Evolutionary conservation across 2,888 invertebrate species (phyloP).

Genomic region (Brachylomia viminalis): DNA sequence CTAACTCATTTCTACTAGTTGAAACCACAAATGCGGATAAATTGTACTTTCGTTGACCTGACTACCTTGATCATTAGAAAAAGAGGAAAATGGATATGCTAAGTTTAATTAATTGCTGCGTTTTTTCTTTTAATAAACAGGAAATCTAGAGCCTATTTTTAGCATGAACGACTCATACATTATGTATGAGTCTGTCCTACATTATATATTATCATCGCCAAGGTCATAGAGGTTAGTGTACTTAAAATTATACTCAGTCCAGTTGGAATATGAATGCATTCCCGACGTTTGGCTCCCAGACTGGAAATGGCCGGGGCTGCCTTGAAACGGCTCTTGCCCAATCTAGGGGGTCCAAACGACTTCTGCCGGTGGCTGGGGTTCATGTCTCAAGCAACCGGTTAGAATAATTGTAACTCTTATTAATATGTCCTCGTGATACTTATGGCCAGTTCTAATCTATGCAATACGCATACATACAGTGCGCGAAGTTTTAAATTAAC

Average conservation of each 20-base stretch:
- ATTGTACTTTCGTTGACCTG: conserved; percentile 19
- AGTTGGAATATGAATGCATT: too few species aligned
- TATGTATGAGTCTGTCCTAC: conserved; percentile 8
- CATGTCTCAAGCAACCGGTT: conserved; percentile 9
- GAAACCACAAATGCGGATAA: conserved; percentile 25
- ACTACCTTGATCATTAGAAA: conserved; percentile 2
- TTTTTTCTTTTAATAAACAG: conserved; percentile 33
- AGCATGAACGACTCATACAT: conserved; percentile 12
- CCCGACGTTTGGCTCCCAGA: too few species aligned
- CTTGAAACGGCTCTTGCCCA: too few species aligned
- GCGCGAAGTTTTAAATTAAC: conserved; percentile 18
- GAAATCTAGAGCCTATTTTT: conserved; percentile 30
- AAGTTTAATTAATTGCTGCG: conserved; percentile 7
- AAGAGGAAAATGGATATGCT: conserved; percentile 20
- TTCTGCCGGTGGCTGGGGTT: too few species aligned
- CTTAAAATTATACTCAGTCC: too few species aligned
- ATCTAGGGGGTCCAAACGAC: too few species aligned
- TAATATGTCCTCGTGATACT: conserved; percentile 42
- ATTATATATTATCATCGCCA: conserved; percentile 2
- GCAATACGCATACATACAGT: conserved; percentile 29
- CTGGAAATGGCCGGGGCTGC: too few species aligned
- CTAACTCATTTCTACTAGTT: neutral
- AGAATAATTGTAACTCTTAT: conserved; percentile 19
- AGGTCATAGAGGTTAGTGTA: conserved; percentile 25
- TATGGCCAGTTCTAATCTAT: conserved; percentile 17